Evolutionary conservation across 2,888 invertebrate genomes (phyloP).

Genomic region (Parthenolecanium corni): DNA sequence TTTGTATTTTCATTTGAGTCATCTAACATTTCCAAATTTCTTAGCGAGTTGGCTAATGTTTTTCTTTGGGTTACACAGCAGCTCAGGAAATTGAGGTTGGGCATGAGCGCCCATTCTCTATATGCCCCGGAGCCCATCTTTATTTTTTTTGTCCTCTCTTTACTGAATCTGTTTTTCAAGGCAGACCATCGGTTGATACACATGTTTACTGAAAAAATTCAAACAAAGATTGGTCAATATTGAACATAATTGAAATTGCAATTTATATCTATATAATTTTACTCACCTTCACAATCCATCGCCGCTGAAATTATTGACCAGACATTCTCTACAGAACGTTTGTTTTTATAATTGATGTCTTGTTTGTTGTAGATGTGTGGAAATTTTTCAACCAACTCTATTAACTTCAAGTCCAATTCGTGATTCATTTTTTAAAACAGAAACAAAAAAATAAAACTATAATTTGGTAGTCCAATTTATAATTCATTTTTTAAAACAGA

Average conservation of each 20-base stretch:
- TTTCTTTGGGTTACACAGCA: not conserved
- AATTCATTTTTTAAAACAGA: too few species aligned
- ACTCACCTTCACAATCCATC: not conserved
- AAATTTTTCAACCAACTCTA: conserved; percentile 2
- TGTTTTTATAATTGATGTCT: not conserved
- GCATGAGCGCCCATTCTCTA: not conserved
- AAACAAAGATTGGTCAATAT: not conserved
- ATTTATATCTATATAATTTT: not conserved
- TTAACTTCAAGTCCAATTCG: not conserved
- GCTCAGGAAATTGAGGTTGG: not conserved
- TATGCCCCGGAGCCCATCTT: not conserved
- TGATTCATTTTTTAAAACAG: not conserved
- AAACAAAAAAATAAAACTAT: too few species aligned
- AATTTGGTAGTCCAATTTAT: too few species aligned
- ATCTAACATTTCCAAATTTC: not conserved
- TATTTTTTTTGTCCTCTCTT: not conserved
- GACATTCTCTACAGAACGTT: not conserved
- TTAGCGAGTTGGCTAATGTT: not conserved
- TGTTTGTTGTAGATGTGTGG: conserved; percentile 1
- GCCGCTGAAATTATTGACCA: not conserved
- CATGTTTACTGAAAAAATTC: not conserved
- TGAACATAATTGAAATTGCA: not conserved
- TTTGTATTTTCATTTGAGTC: too few species aligned
- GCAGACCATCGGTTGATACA: not conserved
- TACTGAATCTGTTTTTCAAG: not conserved